Evolutionary conservation across 1,140 invertebrate species (phyloP).

Genomic region (Brachionus plicatilis): DNA sequence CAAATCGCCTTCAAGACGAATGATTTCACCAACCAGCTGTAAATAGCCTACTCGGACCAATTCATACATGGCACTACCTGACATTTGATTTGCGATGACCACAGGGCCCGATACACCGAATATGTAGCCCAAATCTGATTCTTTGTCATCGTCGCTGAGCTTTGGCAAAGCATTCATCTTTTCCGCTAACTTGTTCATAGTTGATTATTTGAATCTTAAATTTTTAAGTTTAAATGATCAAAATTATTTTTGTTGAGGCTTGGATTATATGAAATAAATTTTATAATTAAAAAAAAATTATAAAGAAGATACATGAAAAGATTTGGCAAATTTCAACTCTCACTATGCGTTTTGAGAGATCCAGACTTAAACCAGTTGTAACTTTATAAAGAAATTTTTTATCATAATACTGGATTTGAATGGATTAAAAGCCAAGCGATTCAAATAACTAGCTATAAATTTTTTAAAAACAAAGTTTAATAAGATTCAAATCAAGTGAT

Average conservation of each 20-base stretch:
- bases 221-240: background rate
- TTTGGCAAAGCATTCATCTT: constrained; percentile 31
- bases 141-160: constrained; percentile 68
- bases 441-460: background rate
- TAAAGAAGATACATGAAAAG: background rate
- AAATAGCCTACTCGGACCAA: constrained; percentile 90
- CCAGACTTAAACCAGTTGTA: constrained; percentile 27
- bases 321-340: background rate
- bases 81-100: constrained; percentile 97
- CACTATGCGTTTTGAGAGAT: background rate
- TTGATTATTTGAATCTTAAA: constrained; percentile 9
- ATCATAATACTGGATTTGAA: constrained; percentile 35
- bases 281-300: background rate
- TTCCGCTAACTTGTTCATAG: constrained; percentile 36
- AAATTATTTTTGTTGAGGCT: background rate
- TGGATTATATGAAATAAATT: background rate
- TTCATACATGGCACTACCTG: constrained; percentile 99
- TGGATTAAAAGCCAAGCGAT: constrained; percentile 10
- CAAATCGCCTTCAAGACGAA: constrained; percentile 96
- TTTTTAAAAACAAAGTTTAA: background rate
- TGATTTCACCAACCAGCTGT: constrained; percentile 98
- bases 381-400: background rate
- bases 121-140: constrained; percentile 84
- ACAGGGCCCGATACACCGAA: constrained; percentile 95
- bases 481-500: constrained; percentile 11